Evolutionary conservation across 2,113 vertebrate genomes (phyloP).

Genomic region (Hystrix cristata): DNA sequence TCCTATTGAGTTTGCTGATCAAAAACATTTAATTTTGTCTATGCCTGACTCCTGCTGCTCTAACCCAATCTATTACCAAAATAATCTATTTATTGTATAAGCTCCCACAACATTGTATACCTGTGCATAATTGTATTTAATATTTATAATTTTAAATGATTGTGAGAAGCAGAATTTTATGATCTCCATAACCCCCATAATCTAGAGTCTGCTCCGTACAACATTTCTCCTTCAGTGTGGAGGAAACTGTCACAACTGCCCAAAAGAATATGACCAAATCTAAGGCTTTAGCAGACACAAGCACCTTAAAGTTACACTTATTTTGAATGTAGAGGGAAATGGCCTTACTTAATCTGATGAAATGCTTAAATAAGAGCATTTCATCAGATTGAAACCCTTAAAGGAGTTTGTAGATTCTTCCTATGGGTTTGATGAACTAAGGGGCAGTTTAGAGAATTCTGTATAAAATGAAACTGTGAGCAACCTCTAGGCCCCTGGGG

Average conservation of each 20-base stretch:
- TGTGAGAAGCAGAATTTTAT: neutral
- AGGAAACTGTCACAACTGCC: neutral
- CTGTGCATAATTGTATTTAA: neutral
- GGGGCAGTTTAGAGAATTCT: neutral
- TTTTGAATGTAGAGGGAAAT: neutral
- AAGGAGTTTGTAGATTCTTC: neutral
- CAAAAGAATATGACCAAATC: neutral
- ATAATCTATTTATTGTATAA: neutral
- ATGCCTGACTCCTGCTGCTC: neutral
- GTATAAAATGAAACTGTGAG: neutral
- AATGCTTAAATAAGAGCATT: neutral
- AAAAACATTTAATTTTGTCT: constrained; percentile 11
- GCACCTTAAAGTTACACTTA: neutral
- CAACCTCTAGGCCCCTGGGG: neutral
- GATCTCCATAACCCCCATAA: neutral
- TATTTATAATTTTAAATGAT: neutral
- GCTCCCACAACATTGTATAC: neutral
- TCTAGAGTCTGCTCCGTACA: neutral
- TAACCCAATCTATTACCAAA: neutral
- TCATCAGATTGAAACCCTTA: neutral
- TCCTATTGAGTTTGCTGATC: neutral
- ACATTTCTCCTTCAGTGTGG: neutral
- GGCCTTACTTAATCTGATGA: neutral
- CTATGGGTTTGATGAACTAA: neutral
- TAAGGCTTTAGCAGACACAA: neutral